phyloP scores from a whole-genome alignment of 2,797 vertebrate species.

The Acrossocheilus wenchowensis region DNA sequence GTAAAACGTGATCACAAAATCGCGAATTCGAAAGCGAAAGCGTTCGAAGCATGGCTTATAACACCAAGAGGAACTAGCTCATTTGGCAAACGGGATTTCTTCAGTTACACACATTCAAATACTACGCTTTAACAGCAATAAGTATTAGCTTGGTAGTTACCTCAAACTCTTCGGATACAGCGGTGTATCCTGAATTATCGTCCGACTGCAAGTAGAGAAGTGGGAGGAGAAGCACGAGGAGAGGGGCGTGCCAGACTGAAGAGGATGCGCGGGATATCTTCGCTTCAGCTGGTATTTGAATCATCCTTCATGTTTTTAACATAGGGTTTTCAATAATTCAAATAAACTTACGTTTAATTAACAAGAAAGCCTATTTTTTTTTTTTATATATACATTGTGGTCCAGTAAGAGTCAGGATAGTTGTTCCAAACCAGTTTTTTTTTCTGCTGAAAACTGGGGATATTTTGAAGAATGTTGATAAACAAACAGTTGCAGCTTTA shows the following conservation, averaged over 20 bases:
- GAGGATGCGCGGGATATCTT: not conserved
- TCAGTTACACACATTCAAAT: not conserved
- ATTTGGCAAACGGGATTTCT: not conserved
- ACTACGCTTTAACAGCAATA: not conserved
- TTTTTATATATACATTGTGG: not conserved
- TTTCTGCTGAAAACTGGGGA: not conserved
- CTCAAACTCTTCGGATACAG: not conserved
- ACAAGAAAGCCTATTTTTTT: not conserved
- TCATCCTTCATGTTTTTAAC: not conserved
- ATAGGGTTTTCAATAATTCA: not conserved
- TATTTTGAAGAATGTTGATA: not conserved
- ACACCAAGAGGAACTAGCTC: not conserved
- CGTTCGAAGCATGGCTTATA: not conserved
- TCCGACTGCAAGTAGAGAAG: too few relatives aligned
- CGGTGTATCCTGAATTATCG: not conserved
- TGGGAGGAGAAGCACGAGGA: not conserved
- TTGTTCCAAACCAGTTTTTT: not conserved
- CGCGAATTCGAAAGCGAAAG: not conserved
- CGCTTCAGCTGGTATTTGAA: not conserved
- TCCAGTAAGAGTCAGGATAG: not conserved
- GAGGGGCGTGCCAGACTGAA: not conserved
- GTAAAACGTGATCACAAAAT: not conserved
- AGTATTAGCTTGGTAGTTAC: not conserved
- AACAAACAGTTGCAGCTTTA: not conserved
- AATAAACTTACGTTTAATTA: not conserved